Evolutionary conservation across 1,140 invertebrate genomes (phyloP).

Genomic region (Pentalonia nigronervosa): DNA sequence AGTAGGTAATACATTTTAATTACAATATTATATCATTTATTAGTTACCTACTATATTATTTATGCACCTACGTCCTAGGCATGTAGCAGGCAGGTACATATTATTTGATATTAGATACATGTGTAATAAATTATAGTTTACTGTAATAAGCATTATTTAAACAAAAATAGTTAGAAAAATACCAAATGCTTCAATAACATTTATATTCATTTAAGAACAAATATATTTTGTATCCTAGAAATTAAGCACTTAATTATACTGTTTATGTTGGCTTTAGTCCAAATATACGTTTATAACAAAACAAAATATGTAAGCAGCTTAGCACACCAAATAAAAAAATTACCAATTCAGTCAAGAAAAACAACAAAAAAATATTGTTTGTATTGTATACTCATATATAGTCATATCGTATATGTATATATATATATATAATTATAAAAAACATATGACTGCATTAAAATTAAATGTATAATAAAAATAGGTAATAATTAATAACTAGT

Average conservation of each 20-base stretch:
- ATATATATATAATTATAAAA: background rate
- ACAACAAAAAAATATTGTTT: background rate
- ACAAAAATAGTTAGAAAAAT: no score
- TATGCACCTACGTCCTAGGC: background rate
- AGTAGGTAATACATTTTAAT: background rate
- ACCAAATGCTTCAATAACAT: background rate
- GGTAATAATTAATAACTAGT: background rate
- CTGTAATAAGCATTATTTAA: no score
- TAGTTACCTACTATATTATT: background rate
- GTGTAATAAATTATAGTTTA: background rate
- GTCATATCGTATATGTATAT: no score
- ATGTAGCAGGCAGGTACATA: background rate
- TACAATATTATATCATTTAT: background rate
- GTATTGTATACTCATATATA: background rate
- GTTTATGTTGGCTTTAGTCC: background rate
- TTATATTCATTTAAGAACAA: background rate
- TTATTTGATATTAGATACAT: background rate
- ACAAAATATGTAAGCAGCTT: background rate
- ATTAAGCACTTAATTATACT: background rate
- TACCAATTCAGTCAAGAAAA: background rate
- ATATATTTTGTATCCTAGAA: background rate
- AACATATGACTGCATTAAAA: background rate
- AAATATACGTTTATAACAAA: conserved; percentile 9
- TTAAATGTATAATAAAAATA: background rate
- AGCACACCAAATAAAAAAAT: background rate